Conservation (phyloP, 2,797 vertebrate species). For the Phyllotis vaccarum region DNA sequence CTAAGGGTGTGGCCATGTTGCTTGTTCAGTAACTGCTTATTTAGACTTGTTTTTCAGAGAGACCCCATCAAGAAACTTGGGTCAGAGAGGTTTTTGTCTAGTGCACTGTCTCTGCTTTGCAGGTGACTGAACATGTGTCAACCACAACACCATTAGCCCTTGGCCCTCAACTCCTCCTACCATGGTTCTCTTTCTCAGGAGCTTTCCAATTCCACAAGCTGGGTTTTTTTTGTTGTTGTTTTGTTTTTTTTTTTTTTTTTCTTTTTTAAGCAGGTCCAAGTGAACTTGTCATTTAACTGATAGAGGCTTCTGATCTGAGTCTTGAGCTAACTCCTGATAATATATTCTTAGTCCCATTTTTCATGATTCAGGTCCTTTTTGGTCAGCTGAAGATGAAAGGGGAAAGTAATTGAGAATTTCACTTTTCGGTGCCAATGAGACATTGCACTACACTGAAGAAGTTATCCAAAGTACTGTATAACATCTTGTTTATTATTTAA, state of each 20-base stretch:
- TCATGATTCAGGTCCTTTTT: slow-evolving; percentile 62
- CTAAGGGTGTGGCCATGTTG: background rate
- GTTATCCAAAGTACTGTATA: slow-evolving; percentile 76
- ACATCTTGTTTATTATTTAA: slow-evolving; percentile 73
- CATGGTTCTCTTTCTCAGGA: background rate
- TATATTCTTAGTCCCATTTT: background rate
- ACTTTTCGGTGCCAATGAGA: slow-evolving; percentile 73
- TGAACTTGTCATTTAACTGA: slow-evolving; percentile 43
- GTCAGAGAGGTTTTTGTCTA: slow-evolving; percentile 8
- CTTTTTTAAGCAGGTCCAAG: background rate
- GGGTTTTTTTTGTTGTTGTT: background rate
- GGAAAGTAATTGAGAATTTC: slow-evolving; percentile 63
- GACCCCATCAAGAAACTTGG: background rate
- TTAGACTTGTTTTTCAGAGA: slow-evolving; percentile 32
- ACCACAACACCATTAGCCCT: no score
- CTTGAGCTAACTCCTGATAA: slow-evolving; percentile 6
- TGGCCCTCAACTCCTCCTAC: background rate
- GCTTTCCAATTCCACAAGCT: background rate
- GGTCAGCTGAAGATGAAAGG: slow-evolving; percentile 61
- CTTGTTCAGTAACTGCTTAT: background rate
- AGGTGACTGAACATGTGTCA: background rate
- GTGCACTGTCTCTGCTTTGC: background rate
- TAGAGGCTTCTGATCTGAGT: background rate
- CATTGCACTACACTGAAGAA: slow-evolving; percentile 73
- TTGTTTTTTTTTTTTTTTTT: no score